Evolutionary conservation across 2,797 vertebrate genomes (phyloP).

Genomic region (Martes flavigula): DNA sequence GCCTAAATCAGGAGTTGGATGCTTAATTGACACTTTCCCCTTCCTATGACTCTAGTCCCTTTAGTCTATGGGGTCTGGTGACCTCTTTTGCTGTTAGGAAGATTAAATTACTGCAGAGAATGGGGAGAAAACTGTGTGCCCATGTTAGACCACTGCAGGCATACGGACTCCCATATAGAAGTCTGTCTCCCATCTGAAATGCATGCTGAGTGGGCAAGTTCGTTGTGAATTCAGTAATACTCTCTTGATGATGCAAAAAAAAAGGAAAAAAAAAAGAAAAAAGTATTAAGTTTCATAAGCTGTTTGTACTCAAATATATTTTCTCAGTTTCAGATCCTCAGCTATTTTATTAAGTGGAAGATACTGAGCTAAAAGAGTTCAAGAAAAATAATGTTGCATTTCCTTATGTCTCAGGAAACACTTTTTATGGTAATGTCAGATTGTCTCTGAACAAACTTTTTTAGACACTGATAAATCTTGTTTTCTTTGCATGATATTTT

Average conservation of each 20-base stretch:
- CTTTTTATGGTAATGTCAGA: slow-evolving; percentile 93
- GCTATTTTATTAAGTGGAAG: slow-evolving; percentile 89
- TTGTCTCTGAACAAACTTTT: slow-evolving; percentile 90
- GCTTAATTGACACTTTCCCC: neutral
- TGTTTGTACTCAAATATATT: slow-evolving; percentile 90
- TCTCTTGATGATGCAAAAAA: slow-evolving; percentile 81
- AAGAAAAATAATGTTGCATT: slow-evolving; percentile 90
- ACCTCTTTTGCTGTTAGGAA: slow-evolving; percentile 67
- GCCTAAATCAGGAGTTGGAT: neutral
- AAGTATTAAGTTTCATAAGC: slow-evolving; percentile 83
- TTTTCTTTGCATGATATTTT: slow-evolving; percentile 90
- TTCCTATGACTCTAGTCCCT: slow-evolving; percentile 80
- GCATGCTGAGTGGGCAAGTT: slow-evolving; percentile 68
- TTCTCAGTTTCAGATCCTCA: slow-evolving; percentile 90
- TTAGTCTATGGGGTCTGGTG: slow-evolving; percentile 77
- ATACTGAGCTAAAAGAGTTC: slow-evolving; percentile 89
- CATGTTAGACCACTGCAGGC: slow-evolving; percentile 53
- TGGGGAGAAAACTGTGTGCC: slow-evolving; percentile 60
- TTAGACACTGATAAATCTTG: slow-evolving; percentile 91
- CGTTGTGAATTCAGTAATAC: slow-evolving; percentile 78
- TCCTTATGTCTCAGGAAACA: slow-evolving; percentile 97
- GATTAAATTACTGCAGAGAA: slow-evolving; percentile 55
- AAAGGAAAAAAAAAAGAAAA: neutral
- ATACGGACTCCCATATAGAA: slow-evolving; percentile 30
- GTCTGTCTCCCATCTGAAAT: slow-evolving; percentile 69